Percentiles rank a stretch among this genome's conserved stretches.
phyloP scores from a whole-genome alignment of 2,888 invertebrate genomes.

The Diplolepis rosae region DNA sequence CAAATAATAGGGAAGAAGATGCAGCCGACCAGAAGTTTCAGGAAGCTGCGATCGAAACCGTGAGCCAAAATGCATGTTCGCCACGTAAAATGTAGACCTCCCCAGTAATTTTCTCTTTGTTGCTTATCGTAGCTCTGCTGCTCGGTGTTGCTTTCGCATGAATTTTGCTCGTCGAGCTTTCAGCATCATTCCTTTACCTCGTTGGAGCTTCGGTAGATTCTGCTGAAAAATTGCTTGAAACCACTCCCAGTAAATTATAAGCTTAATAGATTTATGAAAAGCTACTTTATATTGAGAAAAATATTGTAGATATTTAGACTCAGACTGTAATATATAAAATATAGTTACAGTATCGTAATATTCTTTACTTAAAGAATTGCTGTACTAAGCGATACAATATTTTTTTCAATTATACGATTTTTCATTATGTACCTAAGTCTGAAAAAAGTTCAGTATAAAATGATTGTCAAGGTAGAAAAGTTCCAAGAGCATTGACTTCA shows the following conservation, averaged over 20 bases:
- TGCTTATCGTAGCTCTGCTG: conserved; percentile 28
- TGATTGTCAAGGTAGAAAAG: too few relatives aligned
- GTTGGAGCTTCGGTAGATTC: conserved; percentile 14
- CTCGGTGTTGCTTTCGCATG: conserved; percentile 36
- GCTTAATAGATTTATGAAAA: not conserved
- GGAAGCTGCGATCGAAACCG: conserved; percentile 50
- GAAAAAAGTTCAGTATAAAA: not conserved
- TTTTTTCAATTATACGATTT: not conserved
- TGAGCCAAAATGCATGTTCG: conserved; percentile 61
- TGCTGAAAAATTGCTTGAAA: conserved; percentile 13
- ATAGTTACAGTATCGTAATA: too few relatives aligned
- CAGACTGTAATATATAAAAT: too few relatives aligned
- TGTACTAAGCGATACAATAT: not conserved
- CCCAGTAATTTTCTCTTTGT: conserved; percentile 31
- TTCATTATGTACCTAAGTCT: not conserved
- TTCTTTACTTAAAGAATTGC: not conserved
- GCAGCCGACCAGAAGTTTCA: conserved; percentile 42
- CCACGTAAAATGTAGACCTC: conserved; percentile 34
- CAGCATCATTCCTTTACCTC: conserved; percentile 11
- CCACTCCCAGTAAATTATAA: conserved; percentile 8
- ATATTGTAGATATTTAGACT: too few relatives aligned
- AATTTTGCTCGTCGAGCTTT: conserved; percentile 30
- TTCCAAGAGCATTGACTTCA: too few relatives aligned
- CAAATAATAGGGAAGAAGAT: conserved; percentile 38
- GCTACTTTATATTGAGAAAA: not conserved